Evolutionary conservation across 2,888 invertebrate genomes (phyloP), one percentile per base, ranked within the genome.

Genomic region (Vanessa cardui): DNA sequence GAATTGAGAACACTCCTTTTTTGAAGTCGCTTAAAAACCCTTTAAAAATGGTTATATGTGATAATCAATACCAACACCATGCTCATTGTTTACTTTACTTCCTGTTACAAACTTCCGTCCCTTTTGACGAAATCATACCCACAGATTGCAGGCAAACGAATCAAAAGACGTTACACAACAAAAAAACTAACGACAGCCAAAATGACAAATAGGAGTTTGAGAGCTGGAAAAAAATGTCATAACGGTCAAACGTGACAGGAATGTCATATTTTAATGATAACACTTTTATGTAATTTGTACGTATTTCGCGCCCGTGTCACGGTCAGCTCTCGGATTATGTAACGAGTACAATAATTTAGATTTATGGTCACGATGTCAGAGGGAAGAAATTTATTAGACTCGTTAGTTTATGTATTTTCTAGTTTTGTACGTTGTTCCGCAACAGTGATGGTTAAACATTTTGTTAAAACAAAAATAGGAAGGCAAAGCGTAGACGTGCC

Each of bases 241-340:
- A n/a, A 56, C 33, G 18, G 9, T 39, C 8, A 39, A 56, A 56
- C 18, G n/a, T 56, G 56, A 39, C 39, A 39, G n/a, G 26, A 56
- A n/a, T 56, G 56, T n/a, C 56, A 56, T 2, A 18, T 8, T 47
- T n/a, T 56, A 54, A 54, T 54, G 31, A n/a, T 33, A 26, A 9
- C 18, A 39, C 18, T 56, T 52, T 52, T 56, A 56, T 39, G 15
- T 39, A 33, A 39, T 56, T 56, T 56, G n/a, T 56, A 56, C 33
- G 18, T 39, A 39, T 56, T 56, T 18, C 12, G 39, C 26, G 56
- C 33, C 39, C 33, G 56, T 39, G 56, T 56, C 39, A 39, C 39
- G 56, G 56, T 18, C 33, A 56, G n/a, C 33, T 12, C 16, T 56
- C 18, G 33, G n/a, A 7, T 56, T 56, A 56, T 56, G 18, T 56